Evolutionary conservation across 2,888 invertebrate species (phyloP).

Genomic region (Lithodes maja): DNA sequence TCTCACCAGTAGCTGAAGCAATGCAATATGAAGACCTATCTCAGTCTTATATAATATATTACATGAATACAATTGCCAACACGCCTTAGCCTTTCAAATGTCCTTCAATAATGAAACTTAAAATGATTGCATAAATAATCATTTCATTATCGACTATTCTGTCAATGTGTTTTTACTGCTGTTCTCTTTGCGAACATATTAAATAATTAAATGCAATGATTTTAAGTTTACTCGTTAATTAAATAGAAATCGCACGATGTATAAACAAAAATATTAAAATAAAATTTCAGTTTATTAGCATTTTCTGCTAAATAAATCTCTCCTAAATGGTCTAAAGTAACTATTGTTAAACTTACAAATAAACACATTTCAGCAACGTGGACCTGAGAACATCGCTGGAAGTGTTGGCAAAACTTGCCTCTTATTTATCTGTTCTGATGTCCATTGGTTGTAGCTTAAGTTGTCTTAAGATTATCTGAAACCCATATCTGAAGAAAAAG

Average conservation of each 20-base stretch:
- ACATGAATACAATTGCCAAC: not conserved
- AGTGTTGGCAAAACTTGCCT: not conserved
- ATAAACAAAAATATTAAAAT: slow-evolving; percentile 8
- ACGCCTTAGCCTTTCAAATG: not conserved
- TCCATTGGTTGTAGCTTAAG: not conserved
- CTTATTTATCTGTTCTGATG: not conserved
- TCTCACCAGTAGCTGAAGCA: no score
- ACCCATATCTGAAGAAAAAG: no score
- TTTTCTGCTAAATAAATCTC: not conserved
- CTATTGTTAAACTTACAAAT: not conserved
- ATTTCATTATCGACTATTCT: not conserved
- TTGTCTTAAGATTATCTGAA: not conserved
- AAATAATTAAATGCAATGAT: slow-evolving; percentile 32
- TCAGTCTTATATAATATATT: no score
- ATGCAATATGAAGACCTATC: no score
- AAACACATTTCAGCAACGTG: not conserved
- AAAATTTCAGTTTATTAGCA: slow-evolving; percentile 16
- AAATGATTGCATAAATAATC: slow-evolving; percentile 37
- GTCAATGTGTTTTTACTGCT: not conserved
- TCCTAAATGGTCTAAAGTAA: slow-evolving; percentile 15
- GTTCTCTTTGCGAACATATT: not conserved
- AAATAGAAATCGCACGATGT: not conserved
- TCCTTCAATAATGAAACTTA: not conserved
- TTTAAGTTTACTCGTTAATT: slow-evolving; percentile 36
- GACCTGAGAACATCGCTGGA: not conserved